Evolutionary conservation across 2,113 vertebrate species (phyloP).

Genomic region (Hucho hucho): DNA sequence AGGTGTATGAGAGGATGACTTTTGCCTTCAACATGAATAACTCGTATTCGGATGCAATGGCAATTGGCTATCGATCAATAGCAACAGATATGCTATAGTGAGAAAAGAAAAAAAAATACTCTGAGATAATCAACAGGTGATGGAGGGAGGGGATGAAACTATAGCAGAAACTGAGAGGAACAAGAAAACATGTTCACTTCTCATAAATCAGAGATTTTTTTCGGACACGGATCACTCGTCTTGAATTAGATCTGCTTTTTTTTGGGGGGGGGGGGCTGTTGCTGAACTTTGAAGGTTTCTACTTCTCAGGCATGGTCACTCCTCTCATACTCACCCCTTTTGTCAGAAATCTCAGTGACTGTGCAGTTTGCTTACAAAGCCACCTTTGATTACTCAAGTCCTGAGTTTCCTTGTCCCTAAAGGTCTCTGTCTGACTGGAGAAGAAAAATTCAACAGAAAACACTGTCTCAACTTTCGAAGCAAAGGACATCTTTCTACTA

Average conservation of each 20-base stretch:
- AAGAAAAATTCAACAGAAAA: too few relatives aligned
- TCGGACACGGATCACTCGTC: not conserved
- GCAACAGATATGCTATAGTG: not conserved
- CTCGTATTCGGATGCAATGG: not conserved
- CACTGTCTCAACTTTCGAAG: not conserved
- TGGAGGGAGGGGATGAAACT: not conserved
- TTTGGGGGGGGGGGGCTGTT: not conserved
- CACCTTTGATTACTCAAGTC: not conserved
- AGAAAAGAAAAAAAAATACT: not conserved
- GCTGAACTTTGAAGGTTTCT: not conserved
- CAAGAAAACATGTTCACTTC: not conserved
- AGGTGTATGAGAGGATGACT: not conserved
- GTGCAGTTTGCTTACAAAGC: conserved; percentile 24
- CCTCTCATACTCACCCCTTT: not conserved
- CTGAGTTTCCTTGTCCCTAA: not conserved
- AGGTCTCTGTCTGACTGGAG: not conserved
- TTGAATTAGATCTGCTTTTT: not conserved
- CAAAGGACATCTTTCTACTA: not conserved
- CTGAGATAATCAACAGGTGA: not conserved
- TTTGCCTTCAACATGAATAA: not conserved
- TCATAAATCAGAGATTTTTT: not conserved
- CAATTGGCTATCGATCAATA: too few relatives aligned
- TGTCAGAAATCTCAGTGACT: not conserved
- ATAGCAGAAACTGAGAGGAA: not conserved
- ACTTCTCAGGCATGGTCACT: not conserved